Percentiles rank a stretch among this genome's conserved stretches.
phyloP scores from a whole-genome alignment of 2,113 vertebrate genomes.

The Cynocephalus volans region DNA sequence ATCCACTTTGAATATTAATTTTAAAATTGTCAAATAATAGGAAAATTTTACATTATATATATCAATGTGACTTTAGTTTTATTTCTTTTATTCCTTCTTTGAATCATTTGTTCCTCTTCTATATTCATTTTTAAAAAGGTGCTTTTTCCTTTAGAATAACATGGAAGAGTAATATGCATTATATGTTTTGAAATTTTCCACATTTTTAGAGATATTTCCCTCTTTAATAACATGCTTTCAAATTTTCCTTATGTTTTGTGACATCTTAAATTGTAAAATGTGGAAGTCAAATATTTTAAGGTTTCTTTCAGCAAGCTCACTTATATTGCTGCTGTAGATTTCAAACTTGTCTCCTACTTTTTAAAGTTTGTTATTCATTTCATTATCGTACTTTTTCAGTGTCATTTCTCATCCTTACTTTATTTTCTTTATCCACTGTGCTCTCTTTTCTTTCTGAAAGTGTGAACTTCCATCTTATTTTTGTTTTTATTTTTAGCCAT shows the following conservation, averaged over 20 bases:
- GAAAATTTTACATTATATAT: not conserved
- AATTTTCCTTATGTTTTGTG: constrained; percentile 13
- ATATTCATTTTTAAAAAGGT: not conserved
- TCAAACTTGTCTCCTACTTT: not conserved
- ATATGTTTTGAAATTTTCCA: not conserved
- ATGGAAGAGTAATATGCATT: not conserved
- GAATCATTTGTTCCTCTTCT: not conserved
- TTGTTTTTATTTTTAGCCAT: not conserved
- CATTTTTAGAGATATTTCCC: not conserved
- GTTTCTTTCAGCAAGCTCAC: not conserved
- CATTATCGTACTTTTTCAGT: not conserved
- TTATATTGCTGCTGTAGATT: not conserved
- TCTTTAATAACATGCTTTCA: not conserved
- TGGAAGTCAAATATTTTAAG: not conserved
- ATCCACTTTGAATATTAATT: not conserved
- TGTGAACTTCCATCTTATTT: not conserved
- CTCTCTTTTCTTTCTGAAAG: not conserved
- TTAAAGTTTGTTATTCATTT: not conserved
- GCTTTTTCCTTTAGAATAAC: not conserved
- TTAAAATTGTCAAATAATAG: not conserved
- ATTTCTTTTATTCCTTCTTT: not conserved
- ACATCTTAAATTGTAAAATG: not conserved
- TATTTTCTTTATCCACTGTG: not conserved
- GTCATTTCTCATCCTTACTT: constrained; percentile 30
- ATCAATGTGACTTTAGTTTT: not conserved